Percentiles rank a stretch among this genome's conserved stretches.
Evolutionary conservation across 2,113 vertebrate species (phyloP).

Genomic region (Cynocephalus volans): DNA sequence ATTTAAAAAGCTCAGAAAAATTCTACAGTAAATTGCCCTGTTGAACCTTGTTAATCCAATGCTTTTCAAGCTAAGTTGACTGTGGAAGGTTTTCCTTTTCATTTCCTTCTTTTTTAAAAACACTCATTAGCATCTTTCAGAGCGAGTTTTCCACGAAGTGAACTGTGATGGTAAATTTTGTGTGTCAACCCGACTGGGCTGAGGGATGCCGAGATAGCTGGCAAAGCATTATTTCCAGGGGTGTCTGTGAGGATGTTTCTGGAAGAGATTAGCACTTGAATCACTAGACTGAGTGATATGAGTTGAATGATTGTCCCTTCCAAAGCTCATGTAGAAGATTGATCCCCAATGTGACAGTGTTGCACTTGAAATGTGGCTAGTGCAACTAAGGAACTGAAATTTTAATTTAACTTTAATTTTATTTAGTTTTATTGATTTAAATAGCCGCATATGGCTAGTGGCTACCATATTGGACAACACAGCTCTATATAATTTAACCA

Average conservation of each 20-base stretch:
- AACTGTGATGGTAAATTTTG: neutral
- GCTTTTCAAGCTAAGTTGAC: constrained; percentile 73
- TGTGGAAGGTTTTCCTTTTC: constrained; percentile 40
- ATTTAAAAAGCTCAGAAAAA: constrained; percentile 68
- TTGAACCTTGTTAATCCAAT: constrained; percentile 68
- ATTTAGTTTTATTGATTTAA: constrained; percentile 64
- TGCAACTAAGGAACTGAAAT: neutral
- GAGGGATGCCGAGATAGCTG: neutral
- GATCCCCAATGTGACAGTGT: neutral
- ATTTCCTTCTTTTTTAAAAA: neutral
- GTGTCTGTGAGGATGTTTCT: neutral
- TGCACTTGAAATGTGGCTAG: neutral
- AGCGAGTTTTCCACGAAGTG: constrained; percentile 33
- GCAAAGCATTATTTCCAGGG: neutral
- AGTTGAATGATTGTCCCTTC: too few relatives aligned
- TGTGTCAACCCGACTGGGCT: neutral
- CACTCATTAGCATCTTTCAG: constrained; percentile 40
- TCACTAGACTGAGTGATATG: neutral
- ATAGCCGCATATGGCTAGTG: neutral
- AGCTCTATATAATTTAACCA: neutral
- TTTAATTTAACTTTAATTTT: constrained; percentile 25
- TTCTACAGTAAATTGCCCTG: constrained; percentile 55
- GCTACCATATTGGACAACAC: neutral
- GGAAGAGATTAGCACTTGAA: neutral
- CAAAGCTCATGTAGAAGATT: too few relatives aligned